Evolutionary conservation across 2,797 vertebrate genomes (phyloP), one percentile per base, ranked within the genome.

Genomic region (Cuniculus paca): DNA sequence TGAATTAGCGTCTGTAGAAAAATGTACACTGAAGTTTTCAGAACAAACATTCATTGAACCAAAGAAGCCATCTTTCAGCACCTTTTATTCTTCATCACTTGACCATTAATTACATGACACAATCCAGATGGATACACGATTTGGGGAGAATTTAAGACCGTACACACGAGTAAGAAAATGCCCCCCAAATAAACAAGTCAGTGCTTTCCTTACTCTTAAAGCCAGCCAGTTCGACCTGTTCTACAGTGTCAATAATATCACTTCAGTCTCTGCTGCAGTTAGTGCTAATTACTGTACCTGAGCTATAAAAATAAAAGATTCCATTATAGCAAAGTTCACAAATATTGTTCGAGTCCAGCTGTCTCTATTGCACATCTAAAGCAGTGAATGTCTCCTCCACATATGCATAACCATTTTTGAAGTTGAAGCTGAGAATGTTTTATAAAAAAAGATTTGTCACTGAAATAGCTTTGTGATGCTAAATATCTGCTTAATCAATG

Each of bases 241-340:
- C 54, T 75, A 28, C 45, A 3, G 52, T 74, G 39, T 70, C 54
- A 88, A 75, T 63, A 85, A 68, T 95, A 68, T 95, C 94, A 97
- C 45, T 96, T 91, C 72, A 60, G 56, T 68, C 31, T 95, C 48
- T 88, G 36, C n/a, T 90, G 72, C 48, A 93, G 83, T 97, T 94
- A 97, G 52, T 26, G 0, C 65, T 97, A 81, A 96, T 94, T 96
- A 94, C 0, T 90, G 52, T 88, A 75, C 0, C 19, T 34, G 9
- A 95, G 94, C 94, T 95, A 96, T 63, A 91, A 97, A 97, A 96
- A 98, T 58, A 96, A 92, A 95, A 87, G 52, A 95, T 94, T 96
- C 90, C 60, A 94, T 97, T 97, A 90, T n/a, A 86, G 68, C 84
- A 89, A 96, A 96, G 42, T 91, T 95, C 77, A 91, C 82, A 96